A percentile compares a stretch with the other conserved stretches of the same genome.
phyloP scores from a whole-genome alignment of 2,888 invertebrate species.

The Mesorhabditis spiculigera region DNA sequence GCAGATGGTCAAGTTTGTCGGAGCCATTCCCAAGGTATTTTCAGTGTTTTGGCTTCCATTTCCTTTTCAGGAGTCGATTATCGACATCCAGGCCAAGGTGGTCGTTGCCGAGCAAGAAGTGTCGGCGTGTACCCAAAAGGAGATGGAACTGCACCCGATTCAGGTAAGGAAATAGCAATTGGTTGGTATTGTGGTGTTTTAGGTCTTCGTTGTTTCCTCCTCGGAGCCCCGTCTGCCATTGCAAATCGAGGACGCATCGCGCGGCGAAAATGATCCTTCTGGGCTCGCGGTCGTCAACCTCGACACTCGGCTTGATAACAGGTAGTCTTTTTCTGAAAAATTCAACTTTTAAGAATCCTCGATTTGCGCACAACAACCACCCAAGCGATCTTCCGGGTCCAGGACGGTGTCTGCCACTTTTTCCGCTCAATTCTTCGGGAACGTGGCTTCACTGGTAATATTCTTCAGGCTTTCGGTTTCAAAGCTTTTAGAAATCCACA shows the following conservation, averaged over 20 bases:
- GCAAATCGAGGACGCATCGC: constrained; percentile 90
- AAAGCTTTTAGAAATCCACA: constrained; percentile 79
- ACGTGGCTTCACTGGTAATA: constrained; percentile 29
- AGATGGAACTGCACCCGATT: constrained; percentile 73
- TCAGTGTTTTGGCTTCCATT: background rate
- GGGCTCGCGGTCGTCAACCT: constrained; percentile 74
- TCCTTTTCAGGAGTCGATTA: constrained; percentile 80
- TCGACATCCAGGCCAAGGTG: constrained; percentile 81
- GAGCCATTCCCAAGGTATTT: constrained; percentile 71
- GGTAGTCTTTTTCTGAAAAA: constrained; percentile 59
- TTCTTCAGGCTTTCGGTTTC: constrained; percentile 69
- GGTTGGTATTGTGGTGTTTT: background rate
- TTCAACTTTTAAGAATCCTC: constrained; percentile 65
- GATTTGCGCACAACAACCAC: constrained; percentile 92
- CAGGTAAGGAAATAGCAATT: constrained; percentile 17
- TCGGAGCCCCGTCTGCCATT: constrained; percentile 77
- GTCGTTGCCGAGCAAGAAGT: constrained; percentile 73
- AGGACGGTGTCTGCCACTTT: constrained; percentile 84
- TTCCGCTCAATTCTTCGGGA: constrained; percentile 77
- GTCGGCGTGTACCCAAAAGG: constrained; percentile 81
- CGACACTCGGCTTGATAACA: constrained; percentile 90
- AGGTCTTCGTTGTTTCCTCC: constrained; percentile 51
- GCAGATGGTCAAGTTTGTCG: constrained; percentile 92
- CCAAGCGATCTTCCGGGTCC: constrained; percentile 85
- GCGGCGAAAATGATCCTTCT: constrained; percentile 67